Percentiles rank a stretch among this genome's conserved stretches.
These are phyloP conservation scores for Lasius fuliginosus DNA, from an alignment of 2,888 invertebrate species.

Conservation along the genomic window DNA sequence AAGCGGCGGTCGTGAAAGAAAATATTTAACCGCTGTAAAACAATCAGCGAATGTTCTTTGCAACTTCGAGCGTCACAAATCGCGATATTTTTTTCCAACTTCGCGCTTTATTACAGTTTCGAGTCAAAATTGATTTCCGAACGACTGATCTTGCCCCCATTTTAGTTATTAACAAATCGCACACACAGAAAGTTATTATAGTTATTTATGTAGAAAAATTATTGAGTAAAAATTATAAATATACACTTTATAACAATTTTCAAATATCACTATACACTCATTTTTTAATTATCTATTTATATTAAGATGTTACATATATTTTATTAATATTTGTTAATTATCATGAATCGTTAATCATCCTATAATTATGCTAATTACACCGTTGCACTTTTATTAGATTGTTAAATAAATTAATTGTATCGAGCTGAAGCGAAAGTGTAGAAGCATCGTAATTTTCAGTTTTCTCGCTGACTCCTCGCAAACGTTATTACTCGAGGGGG, in stretches of 20 bases:
- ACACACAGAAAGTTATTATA: neutral
- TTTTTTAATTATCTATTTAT: neutral
- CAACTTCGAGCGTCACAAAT: neutral
- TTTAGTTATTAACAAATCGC: neutral
- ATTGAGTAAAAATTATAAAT: neutral
- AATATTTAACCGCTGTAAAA: constrained; percentile 47
- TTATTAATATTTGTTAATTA: constrained; percentile 24
- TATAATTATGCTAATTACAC: constrained; percentile 23
- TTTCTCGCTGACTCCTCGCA: constrained; percentile 39
- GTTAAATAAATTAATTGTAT: constrained; percentile 37
- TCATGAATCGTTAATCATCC: neutral
- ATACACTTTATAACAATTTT: neutral
- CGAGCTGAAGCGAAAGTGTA: constrained; percentile 23
- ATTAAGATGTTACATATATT: neutral
- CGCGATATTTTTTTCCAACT: neutral
- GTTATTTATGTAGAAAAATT: neutral
- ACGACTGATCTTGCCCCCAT: neutral
- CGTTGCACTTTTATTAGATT: constrained; percentile 11
- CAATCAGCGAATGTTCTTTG: constrained; percentile 49
- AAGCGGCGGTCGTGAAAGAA: constrained; percentile 47
- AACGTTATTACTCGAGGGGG: constrained; percentile 37
- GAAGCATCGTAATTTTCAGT: constrained; percentile 17
- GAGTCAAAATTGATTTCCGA: constrained; percentile 1
- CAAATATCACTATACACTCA: neutral
- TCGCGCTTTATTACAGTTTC: neutral